Evolutionary conservation across 2,797 vertebrate genomes (phyloP), one percentile per base, ranked within the genome.

Genomic region (Melanotaenia pygmaea): DNA sequence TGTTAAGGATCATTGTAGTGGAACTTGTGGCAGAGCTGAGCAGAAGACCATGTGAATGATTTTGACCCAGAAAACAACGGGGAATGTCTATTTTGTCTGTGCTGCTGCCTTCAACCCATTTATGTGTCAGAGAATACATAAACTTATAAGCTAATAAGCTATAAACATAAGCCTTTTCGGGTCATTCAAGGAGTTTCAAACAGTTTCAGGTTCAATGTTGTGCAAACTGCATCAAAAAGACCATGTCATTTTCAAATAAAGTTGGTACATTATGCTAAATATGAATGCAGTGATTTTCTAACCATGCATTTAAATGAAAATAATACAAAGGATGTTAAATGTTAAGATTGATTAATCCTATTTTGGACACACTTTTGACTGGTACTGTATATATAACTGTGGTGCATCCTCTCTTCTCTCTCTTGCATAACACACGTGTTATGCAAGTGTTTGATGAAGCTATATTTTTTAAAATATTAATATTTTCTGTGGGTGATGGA

Each of bases 1-100:
- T 75, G 73, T 74, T 74, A 65, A 76, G 59, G 64, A 62, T 58
- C 51, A 35, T 67, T 32, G 64, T 61, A 5, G 68, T 70, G 69
- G 67, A 81, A 71, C 59, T 34, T 67, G 58, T 70, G 60, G 64
- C 74, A 28, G 45, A 24, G n/a, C n/a, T 50, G 35, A 74, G 60
- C 51, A 66, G 8, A 62, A 82, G 65, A 61, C 51, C 13, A 18
- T 68, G 50, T 50, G 63, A 83, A 50, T 38, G 58, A 73, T 35
- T 64, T 43, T 50, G 35, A 77, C 26, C 51, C 58, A 38, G 63
- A 43, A 18, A 72, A 62, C 64, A 74, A n/a, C 53, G 62, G 30
- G 24, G 53, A 74, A 70, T 63, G n/a, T 69, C 20, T 59, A 18
- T 28, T 72, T 26, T 56, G 54, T 37, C 58, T 37, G 40, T 57